Conservation (phyloP, 2,888 invertebrate genomes). For the Brachycybe producta region DNA sequence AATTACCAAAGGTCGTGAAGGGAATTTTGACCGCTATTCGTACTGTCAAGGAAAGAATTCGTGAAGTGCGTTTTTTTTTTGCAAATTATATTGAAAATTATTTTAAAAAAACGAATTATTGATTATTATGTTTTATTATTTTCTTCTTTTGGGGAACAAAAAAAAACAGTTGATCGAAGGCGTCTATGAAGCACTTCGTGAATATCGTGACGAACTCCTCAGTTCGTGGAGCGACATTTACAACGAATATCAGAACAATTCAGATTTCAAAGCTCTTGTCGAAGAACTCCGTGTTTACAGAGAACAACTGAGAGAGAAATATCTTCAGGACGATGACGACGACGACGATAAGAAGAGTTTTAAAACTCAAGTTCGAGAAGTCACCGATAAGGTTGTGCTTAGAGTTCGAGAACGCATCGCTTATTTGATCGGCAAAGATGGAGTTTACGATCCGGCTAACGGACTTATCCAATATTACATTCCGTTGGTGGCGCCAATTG, state of each 20-base stretch:
- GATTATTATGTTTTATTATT: neutral
- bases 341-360: neutral
- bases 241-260: neutral
- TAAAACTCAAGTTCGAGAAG: neutral
- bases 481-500: conserved; percentile 12
- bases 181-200: neutral
- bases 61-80: conserved; percentile 3
- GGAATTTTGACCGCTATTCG: conserved; percentile 10
- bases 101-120: no score
- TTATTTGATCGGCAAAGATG: neutral
- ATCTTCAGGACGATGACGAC: neutral
- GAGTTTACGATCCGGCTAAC: conserved; percentile 10
- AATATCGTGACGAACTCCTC: neutral
- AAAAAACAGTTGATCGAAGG: neutral
- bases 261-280: conserved; percentile 6
- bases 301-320: neutral
- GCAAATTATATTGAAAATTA: neutral
- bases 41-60: conserved; percentile 6
- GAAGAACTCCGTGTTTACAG: conserved; percentile 1
- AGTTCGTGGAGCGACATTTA: neutral
- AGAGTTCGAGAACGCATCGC: neutral
- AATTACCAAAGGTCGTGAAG: conserved; percentile 9
- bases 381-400: neutral
- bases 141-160: no score
- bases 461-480: conserved; percentile 12